Evolutionary conservation across 2,797 vertebrate genomes (phyloP).

Genomic region (Poeciliopsis presidionis): DNA sequence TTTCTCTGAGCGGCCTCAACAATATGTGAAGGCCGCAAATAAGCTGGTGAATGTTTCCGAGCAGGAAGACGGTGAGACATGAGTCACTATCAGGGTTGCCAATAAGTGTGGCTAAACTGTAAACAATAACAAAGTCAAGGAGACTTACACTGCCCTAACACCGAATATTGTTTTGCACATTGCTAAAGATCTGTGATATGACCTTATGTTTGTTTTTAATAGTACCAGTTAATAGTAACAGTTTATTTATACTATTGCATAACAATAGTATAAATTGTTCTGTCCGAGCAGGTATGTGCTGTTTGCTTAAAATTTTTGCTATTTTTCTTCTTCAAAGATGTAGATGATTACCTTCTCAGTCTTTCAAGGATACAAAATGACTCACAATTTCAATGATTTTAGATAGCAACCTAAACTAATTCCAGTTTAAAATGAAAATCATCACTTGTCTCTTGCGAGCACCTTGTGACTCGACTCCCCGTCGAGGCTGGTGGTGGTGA

Average conservation of each 20-base stretch:
- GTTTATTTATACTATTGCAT: slow-evolving; percentile 8
- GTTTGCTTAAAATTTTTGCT: background rate
- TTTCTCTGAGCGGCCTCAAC: slow-evolving; percentile 40
- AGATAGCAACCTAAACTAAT: background rate
- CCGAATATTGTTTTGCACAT: background rate
- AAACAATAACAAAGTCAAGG: background rate
- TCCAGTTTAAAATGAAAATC: background rate
- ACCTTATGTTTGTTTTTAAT: background rate
- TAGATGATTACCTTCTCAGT: background rate
- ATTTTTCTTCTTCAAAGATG: background rate
- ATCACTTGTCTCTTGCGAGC: slow-evolving; percentile 10
- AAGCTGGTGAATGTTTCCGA: slow-evolving; percentile 31
- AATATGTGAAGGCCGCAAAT: slow-evolving; percentile 10
- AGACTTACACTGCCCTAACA: background rate
- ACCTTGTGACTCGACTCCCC: slow-evolving; percentile 99
- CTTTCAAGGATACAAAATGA: slow-evolving; percentile 3
- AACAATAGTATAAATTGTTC: background rate
- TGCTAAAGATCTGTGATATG: slow-evolving; percentile 1
- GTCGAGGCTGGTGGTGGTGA: slow-evolving; percentile 96
- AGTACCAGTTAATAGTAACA: background rate
- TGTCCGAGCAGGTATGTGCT: background rate
- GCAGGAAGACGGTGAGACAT: slow-evolving; percentile 9
- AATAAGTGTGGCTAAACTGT: background rate
- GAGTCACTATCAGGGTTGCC: background rate
- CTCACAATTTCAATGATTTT: background rate